Evolutionary conservation across 2,113 vertebrate genomes (phyloP), one percentile per base, ranked within the genome.

Genomic region (Lagopus leucura): DNA sequence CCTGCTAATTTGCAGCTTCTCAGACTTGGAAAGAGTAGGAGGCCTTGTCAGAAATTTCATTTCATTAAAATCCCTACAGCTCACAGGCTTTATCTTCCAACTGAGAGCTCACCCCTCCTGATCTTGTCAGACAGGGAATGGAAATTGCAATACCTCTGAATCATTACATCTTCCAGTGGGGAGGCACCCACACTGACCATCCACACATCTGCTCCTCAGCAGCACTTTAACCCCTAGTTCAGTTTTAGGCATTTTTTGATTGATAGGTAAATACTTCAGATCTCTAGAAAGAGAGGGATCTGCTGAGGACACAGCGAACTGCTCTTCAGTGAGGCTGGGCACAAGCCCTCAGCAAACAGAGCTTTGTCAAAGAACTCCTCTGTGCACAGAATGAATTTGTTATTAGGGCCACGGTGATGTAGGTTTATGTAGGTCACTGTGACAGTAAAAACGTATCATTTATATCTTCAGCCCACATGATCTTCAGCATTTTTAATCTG

Each of bases 361-460:
- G 82, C 42, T 87, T 84, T 50, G 54, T 34, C 57, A 72, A 60
- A 63, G 60, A 73, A 60, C 61, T 73, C 22, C 30, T 77, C 72
- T 74, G 45, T 60, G 63, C 72, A 80, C 64, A 55, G 64, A 88
- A 93, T 55, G 16, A 71, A 71, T 74, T 66, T 61, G 19, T 87
- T 89, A 77, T 50, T 80, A 63, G 78, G 40, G 25, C n/a, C 70
- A 25, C 8, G 14, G 38, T 58, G 60, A 82, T 67, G 34, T 60
- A 85, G 55, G 55, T 88, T 96, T 96, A 92, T 91, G 64, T 78
- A 94, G 91, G 89, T 96, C 95, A 95, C 75, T 55, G 69, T 77
- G 85, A 86, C 89, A 94, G 72, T 69, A 83, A 91, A 94, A 92
- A 88, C 12, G 20, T 63, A 80, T 40, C 36, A 80, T 69, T 94